phyloP scores from a whole-genome alignment of 2,113 vertebrate genomes.

The Eonycteris spelaea region DNA sequence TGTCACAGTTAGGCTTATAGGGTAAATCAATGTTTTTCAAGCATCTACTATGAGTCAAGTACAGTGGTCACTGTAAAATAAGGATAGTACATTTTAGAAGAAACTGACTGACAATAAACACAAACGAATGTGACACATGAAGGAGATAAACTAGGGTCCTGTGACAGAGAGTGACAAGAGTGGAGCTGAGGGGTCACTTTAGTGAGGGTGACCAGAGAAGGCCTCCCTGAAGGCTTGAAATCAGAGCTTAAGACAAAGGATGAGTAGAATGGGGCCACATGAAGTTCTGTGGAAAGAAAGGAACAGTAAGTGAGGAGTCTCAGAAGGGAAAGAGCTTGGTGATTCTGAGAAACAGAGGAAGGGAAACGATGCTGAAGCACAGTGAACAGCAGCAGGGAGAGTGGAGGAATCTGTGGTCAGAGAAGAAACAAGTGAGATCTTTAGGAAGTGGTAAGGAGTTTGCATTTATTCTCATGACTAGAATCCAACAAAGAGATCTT shows the following conservation, averaged over 20 bases:
- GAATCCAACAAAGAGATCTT: background rate
- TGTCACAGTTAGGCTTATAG: background rate
- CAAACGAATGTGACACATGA: background rate
- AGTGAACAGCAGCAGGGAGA: background rate
- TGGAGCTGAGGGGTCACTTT: background rate
- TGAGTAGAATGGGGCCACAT: fast-evolving
- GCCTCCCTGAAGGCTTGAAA: no score
- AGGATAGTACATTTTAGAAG: background rate
- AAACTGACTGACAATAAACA: background rate
- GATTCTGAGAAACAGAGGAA: background rate
- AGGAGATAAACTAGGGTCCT: background rate
- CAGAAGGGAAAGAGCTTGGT: background rate
- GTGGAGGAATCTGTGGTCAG: fast-evolving
- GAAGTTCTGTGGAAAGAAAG: background rate
- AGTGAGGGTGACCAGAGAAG: background rate
- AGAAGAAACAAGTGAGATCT: fast-evolving
- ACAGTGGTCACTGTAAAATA: background rate
- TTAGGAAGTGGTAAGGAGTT: background rate
- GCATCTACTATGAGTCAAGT: background rate
- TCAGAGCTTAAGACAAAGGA: background rate
- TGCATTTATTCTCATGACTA: background rate
- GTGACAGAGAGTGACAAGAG: background rate
- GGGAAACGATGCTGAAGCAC: no score
- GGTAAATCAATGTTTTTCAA: background rate
- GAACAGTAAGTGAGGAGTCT: background rate